These are phyloP conservation scores for Formica aserva DNA, from an alignment of 2,888 invertebrate species.

Conservation along the genomic window DNA sequence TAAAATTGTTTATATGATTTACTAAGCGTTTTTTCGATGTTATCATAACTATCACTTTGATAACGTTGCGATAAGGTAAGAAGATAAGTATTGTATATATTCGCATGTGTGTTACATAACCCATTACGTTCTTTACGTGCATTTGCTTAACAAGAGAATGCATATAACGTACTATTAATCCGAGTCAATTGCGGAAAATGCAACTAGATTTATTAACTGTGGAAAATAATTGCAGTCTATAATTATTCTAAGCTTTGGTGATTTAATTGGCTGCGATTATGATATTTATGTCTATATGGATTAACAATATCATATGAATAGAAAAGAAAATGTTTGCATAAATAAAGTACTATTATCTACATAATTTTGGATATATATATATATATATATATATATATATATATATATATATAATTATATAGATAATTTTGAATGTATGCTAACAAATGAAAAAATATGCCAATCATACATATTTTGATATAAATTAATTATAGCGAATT, in stretches of 20 bases:
- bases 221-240: background rate
- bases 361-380: background rate
- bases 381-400: background rate
- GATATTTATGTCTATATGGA: background rate
- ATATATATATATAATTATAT: background rate
- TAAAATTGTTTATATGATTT: background rate
- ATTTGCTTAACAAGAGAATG: background rate
- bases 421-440: background rate
- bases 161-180: background rate
- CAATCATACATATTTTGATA: background rate
- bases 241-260: background rate
- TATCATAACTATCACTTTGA: background rate
- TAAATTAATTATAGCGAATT: background rate
- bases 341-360: background rate
- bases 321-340: background rate
- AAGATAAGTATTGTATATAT: background rate
- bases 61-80: background rate
- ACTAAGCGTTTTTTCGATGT: background rate
- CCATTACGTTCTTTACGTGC: background rate
- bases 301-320: background rate
- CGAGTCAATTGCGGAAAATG: constrained; percentile 3
- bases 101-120: background rate
- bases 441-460: background rate
- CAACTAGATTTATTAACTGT: background rate
- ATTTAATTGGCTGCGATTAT: background rate